Percentiles rank a stretch among this genome's conserved stretches.
phyloP scores from a whole-genome alignment of 1,140 invertebrate genomes.

The Metopolophium dirhodum region DNA sequence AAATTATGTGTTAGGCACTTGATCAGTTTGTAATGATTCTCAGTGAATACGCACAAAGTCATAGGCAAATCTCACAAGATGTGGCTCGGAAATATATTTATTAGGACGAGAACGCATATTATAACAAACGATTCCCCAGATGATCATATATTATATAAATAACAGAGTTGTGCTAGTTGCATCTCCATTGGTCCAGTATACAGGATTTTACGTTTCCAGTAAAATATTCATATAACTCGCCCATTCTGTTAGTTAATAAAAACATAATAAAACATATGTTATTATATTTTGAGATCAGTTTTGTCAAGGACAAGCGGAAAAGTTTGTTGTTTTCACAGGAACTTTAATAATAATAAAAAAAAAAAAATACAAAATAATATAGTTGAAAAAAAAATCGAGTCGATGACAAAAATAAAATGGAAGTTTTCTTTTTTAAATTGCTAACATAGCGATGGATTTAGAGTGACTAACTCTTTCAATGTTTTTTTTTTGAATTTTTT shows the following conservation, averaged over 20 bases:
- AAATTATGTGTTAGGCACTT: background rate
- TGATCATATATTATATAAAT: background rate
- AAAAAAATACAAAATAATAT: conserved; percentile 21
- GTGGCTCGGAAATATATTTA: conserved; percentile 3
- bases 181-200: background rate
- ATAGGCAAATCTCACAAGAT: background rate
- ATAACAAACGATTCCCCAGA: conserved; percentile 25
- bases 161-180: conserved; percentile 10
- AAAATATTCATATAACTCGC: background rate
- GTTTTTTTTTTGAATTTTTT: background rate
- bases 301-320: conserved; percentile 35
- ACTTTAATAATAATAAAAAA: conserved; percentile 40
- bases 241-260: conserved; percentile 7
- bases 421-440: background rate
- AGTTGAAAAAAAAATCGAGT: conserved; percentile 19
- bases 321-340: conserved; percentile 39
- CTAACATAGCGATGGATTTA: conserved; percentile 16
- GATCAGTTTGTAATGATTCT: background rate
- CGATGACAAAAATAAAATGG: conserved; percentile 41
- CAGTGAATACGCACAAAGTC: background rate
- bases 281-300: conserved; percentile 47
- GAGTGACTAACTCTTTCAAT: background rate
- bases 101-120: background rate
- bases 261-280: conserved; percentile 25
- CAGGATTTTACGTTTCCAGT: conserved; percentile 18